Percentiles rank a stretch among this genome's conserved stretches.
Conservation (phyloP, 2,797 vertebrate species). For the Crocidura indochinensis region DNA sequence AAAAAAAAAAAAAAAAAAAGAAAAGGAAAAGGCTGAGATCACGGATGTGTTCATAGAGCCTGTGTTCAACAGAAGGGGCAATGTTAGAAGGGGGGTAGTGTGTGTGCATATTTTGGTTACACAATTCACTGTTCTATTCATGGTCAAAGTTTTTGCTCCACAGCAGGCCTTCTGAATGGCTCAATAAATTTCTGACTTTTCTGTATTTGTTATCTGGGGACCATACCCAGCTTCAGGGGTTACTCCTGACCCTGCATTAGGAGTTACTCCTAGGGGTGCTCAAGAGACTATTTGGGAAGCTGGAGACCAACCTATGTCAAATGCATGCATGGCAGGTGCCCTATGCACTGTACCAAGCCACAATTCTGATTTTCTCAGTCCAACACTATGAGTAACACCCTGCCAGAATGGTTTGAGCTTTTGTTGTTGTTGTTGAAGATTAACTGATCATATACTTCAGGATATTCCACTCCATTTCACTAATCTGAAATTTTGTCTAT, state of each 20-base stretch:
- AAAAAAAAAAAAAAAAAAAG: too few relatives aligned
- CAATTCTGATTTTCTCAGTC: neutral
- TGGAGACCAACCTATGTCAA: too few relatives aligned
- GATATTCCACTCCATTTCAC: too few relatives aligned
- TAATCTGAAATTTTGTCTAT: too few relatives aligned
- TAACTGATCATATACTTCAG: too few relatives aligned
- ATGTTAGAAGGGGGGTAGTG: neutral
- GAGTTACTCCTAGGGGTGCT: too few relatives aligned
- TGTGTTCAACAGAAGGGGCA: constrained; percentile 73
- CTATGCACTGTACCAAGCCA: too few relatives aligned
- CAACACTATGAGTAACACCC: neutral
- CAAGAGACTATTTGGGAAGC: too few relatives aligned
- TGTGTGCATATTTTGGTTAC: neutral
- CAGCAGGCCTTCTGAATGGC: neutral
- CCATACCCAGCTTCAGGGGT: too few relatives aligned
- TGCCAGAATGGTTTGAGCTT: constrained; percentile 23
- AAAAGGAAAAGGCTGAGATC: constrained; percentile 94
- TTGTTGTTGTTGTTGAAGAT: neutral
- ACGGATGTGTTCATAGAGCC: constrained; percentile 89
- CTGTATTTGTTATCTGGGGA: too few relatives aligned
- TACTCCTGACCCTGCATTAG: too few relatives aligned
- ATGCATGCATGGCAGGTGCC: too few relatives aligned
- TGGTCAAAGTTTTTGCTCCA: neutral
- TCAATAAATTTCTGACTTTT: neutral
- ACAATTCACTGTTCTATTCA: neutral